Evolutionary conservation across 2,797 vertebrate species (phyloP), one percentile per base, ranked within the genome.

Genomic region (Gymnothorax reevesii): DNA sequence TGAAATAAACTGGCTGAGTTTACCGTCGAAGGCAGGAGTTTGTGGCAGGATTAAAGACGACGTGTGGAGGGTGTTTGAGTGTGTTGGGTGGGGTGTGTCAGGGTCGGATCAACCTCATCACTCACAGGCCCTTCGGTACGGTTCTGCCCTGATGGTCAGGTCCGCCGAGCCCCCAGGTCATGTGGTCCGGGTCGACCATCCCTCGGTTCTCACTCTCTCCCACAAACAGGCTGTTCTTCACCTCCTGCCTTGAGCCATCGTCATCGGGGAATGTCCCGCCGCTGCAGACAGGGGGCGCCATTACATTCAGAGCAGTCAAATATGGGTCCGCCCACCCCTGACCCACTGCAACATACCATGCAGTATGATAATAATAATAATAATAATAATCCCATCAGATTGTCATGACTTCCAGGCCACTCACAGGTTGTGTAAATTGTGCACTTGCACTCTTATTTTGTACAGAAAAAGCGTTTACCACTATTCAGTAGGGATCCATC

Each of bases 231-330:
- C 98, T 98, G 94, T 99, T 99, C 92, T 97, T 98, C 90, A 99
- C 97, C 90, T 99, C 96, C 94, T 99, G 98, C 88, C 95, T 97
- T 6, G 98, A 99, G 83, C 98, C 98, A 0, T 99, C 98, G 0
- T 99, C 98, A 0, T 99, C 98, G 0, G 98, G 98, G 92, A 99
- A 99, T 0, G 98, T 99, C 0, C 98, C 98, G 4, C 98, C 98
- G 0, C 98, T 99, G 90, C 6, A 85, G 82, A 88, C 88, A 90
- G 20, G 80, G 55, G 42, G 59, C 73, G 42, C 13, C 73, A 15
- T 49, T 15, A 42, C 33, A 42, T 42, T 77, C 73, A 75, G 27
- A 57, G 62, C 55, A 42, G 20, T 10, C 84, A 10, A 22, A 59
- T 27, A 62, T 4, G n/a, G 25, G 57, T 25, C 82, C 60, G 55